Base-by-base conservation (phyloP, 2,888 invertebrate genomes). In the Ischnura elegans region DNA sequence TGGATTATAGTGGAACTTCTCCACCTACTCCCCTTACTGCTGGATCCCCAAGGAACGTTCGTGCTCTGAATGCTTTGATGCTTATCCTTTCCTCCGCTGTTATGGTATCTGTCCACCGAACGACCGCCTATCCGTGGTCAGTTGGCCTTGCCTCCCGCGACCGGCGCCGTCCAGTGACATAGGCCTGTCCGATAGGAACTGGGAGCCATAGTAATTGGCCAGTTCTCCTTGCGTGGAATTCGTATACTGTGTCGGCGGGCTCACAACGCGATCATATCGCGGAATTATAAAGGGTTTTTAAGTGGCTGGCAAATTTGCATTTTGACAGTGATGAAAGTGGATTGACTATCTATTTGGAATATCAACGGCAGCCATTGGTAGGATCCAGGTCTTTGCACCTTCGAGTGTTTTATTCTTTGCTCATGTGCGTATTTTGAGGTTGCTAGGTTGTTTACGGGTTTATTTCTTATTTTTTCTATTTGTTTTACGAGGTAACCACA, bases 251-350 rank as follows among this genome's bases (percentile, higher is more conserved):
- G 19, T 90, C 61, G 43, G 55, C 1, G 45, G 66, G 90, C n/a
- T n/a, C n/a, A 87, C 55, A 36, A 76, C 13, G 51, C 87, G 87
- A 90, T 90, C 90, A 61, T 90, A 90, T 90, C 90, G 66, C 16
- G 90, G 90, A 76, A 90, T 90, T 90, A 90, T 90, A 90, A 76
- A 76, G 61, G 90, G 90, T 43, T 51, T 90, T 61, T 90, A 90
- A 90, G 90, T 61, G 90, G 90, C 61, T 90, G 61, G 45, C 90
- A 90, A 90, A 90, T 90, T 90, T 90, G 61, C 90, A 90, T 90
- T 90, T 90, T 90, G 90, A 90, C 90, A 90, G 90, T 90, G 90
- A 90, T 90, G 90, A 90, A 90, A 90, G 61, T 61, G 43, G 90
- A 25, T 45, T 42, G 43, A 43, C 90, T 90, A 90, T 90, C 90